Conservation (phyloP, 2,888 invertebrate genomes). For the Tetragonisca angustula region DNA sequence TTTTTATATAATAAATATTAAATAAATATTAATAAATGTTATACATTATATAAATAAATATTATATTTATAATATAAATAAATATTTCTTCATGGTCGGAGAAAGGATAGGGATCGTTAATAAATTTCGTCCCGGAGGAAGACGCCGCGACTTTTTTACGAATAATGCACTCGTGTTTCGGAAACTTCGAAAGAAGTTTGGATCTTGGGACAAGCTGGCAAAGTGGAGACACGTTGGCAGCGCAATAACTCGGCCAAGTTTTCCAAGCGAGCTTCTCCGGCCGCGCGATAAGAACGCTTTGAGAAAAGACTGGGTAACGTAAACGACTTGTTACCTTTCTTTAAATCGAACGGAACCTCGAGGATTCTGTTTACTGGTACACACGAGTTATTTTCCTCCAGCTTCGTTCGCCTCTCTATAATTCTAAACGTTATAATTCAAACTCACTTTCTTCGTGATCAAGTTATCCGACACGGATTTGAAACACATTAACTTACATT, state of each 20-base stretch:
- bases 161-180: background rate
- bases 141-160: background rate
- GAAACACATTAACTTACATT: too few relatives aligned
- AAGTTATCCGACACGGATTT: too few relatives aligned
- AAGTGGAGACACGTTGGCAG: background rate
- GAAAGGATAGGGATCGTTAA: background rate
- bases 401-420: too few relatives aligned
- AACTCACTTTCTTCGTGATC: too few relatives aligned
- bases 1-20: too few relatives aligned
- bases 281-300: background rate
- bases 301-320: background rate
- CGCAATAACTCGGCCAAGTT: background rate
- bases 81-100: background rate
- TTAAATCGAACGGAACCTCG: background rate
- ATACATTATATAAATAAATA: too few relatives aligned
- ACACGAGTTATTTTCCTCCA: too few relatives aligned
- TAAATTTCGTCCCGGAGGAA: background rate
- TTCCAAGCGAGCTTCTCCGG: background rate
- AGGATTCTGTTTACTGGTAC: too few relatives aligned
- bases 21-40: too few relatives aligned
- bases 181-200: background rate
- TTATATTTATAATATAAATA: too few relatives aligned
- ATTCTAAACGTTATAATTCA: too few relatives aligned
- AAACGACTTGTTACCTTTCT: background rate
- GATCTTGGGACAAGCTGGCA: background rate